phyloP scores from a whole-genome alignment of 2,113 vertebrate species.

The Hydrochoerus hydrochaeris region DNA sequence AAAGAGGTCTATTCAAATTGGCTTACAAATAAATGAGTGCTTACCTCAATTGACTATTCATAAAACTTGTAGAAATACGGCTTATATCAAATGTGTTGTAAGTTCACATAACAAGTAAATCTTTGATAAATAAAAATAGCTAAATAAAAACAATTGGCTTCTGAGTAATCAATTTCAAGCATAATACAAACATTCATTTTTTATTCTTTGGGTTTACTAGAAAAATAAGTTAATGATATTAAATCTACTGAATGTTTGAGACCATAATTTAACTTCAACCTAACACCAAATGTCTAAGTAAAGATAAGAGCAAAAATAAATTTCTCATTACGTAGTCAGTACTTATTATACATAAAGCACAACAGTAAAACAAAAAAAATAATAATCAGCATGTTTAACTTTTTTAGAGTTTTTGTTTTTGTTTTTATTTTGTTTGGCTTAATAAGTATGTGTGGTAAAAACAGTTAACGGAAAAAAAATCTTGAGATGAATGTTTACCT shows the following conservation, averaged over 20 bases:
- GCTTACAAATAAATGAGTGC: background rate
- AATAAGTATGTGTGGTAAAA: background rate
- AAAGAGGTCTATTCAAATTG: background rate
- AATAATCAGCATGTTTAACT: background rate
- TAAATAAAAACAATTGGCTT: background rate
- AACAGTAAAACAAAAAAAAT: background rate
- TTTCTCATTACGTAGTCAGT: background rate
- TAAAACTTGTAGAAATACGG: background rate
- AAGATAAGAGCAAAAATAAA: background rate
- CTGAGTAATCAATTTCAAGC: background rate
- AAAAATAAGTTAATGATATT: background rate
- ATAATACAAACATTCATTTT: background rate
- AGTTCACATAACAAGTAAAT: background rate
- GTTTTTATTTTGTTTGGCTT: background rate
- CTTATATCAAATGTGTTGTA: background rate
- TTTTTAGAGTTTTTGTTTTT: background rate
- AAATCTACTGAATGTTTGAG: background rate
- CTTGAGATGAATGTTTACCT: background rate
- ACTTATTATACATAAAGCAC: background rate
- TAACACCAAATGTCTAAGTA: background rate
- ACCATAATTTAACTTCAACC: background rate
- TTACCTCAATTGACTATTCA: background rate
- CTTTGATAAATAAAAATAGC: background rate
- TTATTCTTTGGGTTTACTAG: background rate
- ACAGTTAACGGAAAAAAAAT: background rate